Conservation (phyloP, 2,888 invertebrate species). For the Antheraea assamensis region DNA sequence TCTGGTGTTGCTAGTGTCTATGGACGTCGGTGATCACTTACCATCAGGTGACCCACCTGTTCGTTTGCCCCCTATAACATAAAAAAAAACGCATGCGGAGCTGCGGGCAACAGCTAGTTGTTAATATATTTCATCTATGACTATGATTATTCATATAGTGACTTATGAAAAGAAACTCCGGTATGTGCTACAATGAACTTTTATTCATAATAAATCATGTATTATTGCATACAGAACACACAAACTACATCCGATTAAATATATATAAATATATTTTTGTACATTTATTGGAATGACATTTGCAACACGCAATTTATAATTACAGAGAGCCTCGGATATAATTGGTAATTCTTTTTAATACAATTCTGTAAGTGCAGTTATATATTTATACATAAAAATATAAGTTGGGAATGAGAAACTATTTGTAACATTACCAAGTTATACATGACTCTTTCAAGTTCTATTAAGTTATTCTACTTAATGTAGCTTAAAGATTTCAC, state of each 20-base stretch:
- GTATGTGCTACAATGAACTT: constrained; percentile 23
- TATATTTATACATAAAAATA: constrained; percentile 2
- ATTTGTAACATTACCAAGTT: not conserved
- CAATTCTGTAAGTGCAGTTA: constrained; percentile 22
- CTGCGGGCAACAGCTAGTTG: too few species aligned
- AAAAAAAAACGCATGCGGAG: too few species aligned
- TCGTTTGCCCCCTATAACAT: too few species aligned
- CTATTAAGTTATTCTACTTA: not conserved
- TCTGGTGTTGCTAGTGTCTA: too few species aligned
- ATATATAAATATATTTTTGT: constrained; percentile 23
- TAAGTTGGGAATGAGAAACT: constrained; percentile 5
- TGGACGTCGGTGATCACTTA: too few species aligned
- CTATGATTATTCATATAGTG: not conserved
- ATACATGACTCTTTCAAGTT: too few species aligned
- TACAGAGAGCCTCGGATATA: constrained; percentile 23
- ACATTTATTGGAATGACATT: constrained; percentile 35
- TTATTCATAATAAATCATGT: constrained; percentile 21
- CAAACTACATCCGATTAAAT: constrained; percentile 27
- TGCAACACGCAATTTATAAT: constrained; percentile 22
- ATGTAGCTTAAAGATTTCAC: not conserved
- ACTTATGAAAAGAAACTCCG: constrained; percentile 15
- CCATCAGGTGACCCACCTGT: too few species aligned
- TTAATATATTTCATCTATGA: too few species aligned
- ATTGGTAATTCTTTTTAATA: constrained; percentile 27
- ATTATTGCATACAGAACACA: constrained; percentile 27